These are phyloP conservation scores for Crotalus tigris DNA, from an alignment of 2,113 vertebrate genomes.

Conservation along the genomic window DNA sequence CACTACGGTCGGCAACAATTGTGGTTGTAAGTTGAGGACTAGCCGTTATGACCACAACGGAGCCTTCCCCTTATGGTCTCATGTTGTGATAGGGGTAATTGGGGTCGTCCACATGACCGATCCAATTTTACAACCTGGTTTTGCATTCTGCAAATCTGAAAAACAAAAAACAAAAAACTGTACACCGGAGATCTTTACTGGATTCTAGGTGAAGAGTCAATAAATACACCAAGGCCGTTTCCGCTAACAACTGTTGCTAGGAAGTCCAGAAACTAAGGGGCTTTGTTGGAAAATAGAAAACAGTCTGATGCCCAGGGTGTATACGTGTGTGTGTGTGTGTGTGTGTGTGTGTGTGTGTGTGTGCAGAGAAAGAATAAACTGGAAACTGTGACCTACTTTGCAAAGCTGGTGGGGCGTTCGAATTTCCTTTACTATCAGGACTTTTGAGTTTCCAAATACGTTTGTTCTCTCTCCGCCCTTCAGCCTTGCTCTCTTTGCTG, in stretches of 20 bases:
- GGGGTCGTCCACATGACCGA: no score
- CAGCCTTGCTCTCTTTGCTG: background rate
- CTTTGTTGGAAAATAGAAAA: background rate
- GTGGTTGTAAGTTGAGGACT: no score
- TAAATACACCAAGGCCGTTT: no score
- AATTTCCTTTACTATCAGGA: slow-evolving; percentile 13
- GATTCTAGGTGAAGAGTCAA: no score
- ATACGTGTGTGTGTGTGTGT: background rate
- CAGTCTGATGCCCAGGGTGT: background rate
- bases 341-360: background rate
- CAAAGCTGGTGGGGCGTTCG: slow-evolving; percentile 1
- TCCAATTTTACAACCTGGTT: background rate
- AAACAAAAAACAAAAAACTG: no score
- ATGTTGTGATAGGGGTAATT: no score
- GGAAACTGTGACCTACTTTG: slow-evolving; percentile 15
- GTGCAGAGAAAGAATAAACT: slow-evolving; percentile 21
- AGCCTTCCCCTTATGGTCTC: no score
- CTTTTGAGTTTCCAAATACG: slow-evolving; percentile 38
- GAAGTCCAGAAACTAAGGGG: background rate
- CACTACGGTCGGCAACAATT: no score
- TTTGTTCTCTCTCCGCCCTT: slow-evolving; percentile 1
- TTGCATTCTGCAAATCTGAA: background rate
- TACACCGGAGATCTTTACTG: no score
- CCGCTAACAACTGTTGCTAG: no score
- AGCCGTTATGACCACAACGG: no score